Evolutionary conservation across 2,113 vertebrate genomes (phyloP).

Genomic region (Sarotherodon lohbergeri): DNA sequence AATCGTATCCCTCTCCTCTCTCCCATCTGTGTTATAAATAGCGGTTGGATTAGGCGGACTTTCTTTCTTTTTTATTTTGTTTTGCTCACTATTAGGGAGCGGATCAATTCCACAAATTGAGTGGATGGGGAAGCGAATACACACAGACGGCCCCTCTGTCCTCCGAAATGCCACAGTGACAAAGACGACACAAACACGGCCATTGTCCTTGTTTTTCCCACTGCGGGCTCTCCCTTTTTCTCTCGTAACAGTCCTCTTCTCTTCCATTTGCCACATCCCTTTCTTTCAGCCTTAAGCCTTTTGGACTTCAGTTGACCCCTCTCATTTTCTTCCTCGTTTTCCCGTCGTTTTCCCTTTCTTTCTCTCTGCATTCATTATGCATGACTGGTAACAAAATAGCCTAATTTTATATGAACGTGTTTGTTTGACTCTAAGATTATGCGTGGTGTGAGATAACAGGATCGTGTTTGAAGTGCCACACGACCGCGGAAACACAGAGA

Average conservation of each 20-base stretch:
- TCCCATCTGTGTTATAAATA: slow-evolving; percentile 31
- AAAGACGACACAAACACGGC: slow-evolving; percentile 39
- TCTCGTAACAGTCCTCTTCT: background rate
- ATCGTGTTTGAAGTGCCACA: background rate
- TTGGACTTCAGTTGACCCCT: slow-evolving; percentile 46
- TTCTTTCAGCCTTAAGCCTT: slow-evolving; percentile 31
- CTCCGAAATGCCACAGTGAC: slow-evolving; percentile 43
- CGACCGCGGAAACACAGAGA: background rate
- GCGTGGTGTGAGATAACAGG: background rate
- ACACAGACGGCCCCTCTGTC: slow-evolving; percentile 28
- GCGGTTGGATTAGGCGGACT: slow-evolving; percentile 37
- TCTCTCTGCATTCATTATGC: background rate
- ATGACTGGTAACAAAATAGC: background rate
- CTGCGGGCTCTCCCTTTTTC: background rate
- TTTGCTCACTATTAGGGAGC: slow-evolving; percentile 49
- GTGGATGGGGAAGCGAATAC: slow-evolving; percentile 27
- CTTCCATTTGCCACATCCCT: slow-evolving; percentile 31
- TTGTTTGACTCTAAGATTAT: background rate
- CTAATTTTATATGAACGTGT: background rate
- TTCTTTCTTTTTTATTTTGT: slow-evolving; percentile 15
- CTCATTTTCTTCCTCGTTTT: background rate
- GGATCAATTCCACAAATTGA: slow-evolving; percentile 65
- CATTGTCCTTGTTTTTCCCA: slow-evolving; percentile 43
- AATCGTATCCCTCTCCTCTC: background rate
- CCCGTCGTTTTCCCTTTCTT: background rate